Base-by-base conservation (phyloP, 2,797 vertebrate genomes). In the Champsocephalus gunnari region DNA sequence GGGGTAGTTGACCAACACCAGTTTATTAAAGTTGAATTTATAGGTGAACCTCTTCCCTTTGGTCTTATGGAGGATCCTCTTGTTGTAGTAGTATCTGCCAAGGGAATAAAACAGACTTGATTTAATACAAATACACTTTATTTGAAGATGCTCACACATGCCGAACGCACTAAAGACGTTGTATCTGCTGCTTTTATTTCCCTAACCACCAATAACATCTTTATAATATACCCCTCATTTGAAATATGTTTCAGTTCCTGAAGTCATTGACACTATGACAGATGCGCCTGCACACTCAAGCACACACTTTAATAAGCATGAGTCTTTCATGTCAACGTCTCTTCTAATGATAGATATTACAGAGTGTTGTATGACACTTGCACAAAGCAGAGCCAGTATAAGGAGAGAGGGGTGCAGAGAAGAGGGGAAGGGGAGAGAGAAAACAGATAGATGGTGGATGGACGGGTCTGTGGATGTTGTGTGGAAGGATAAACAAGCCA, bases 11-110 rank as follows among this genome's bases (percentile, higher is more conserved):
- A 98, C 97, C 89, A 98, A 92, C 83, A 98, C 97, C 89, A 98
- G 87, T 82, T 98, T 98, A 88, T 96, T 98, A 91, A 98, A 98
- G 93, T 98, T 98, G 91, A 98, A 98, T 84, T 98, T 98, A 81
- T 98, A 98, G 76, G 97, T 98, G 92, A 98, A 98, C 75, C 97
- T 93, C 70, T 98, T 98, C 56, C 97, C 97, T 94, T 98, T 98
- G 85, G 97, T 98, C 92, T 98, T 98, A 83, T 98, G 96, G 62
- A 98, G 95, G 86, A 98, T 98, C 58, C 96, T 94, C 85, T 98
- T 98, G 94, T 98, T 98, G 79, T 98, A 98, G 76, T 98, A 98
- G 86, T 98, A 98, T 89, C 97, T 98, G 83, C 17, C 43, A 60
- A 66, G 3, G 89, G 13, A 66, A 72, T 2, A 17, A 65, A 59